These are phyloP conservation scores for Cynoglossus semilaevis DNA, from an alignment of 2,113 vertebrate genomes.

Conservation along the genomic window DNA sequence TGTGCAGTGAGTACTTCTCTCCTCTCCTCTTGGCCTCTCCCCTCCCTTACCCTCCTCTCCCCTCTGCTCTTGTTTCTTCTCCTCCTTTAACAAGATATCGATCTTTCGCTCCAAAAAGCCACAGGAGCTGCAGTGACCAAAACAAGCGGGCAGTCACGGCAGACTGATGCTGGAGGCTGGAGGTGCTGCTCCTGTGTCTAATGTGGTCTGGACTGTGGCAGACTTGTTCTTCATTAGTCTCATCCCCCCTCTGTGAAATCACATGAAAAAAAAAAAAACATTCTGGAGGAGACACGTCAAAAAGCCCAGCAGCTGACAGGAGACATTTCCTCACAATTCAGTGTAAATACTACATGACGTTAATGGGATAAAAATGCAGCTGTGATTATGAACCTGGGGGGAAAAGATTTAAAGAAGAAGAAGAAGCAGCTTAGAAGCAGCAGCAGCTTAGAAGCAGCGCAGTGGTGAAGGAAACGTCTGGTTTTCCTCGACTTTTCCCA, in stretches of 20 bases:
- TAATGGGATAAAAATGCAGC: too few relatives aligned
- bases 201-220: slow-evolving; percentile 48
- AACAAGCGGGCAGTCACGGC: background rate
- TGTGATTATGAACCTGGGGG: too few relatives aligned
- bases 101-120: background rate
- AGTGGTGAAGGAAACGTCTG: too few relatives aligned
- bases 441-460: too few relatives aligned
- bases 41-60: too few relatives aligned
- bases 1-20: background rate
- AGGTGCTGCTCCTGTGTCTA: slow-evolving; percentile 36
- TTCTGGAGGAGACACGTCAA: slow-evolving; percentile 25
- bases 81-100: background rate
- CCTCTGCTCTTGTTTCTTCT: background rate
- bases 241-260: slow-evolving; percentile 47
- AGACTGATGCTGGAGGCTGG: slow-evolving; percentile 32
- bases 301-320: slow-evolving; percentile 20
- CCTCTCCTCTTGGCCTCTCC: too few relatives aligned
- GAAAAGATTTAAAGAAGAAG: too few relatives aligned
- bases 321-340: background rate
- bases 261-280: slow-evolving; percentile 28
- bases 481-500: background rate
- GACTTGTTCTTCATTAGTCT: slow-evolving; percentile 40
- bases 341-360: background rate
- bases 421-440: too few relatives aligned
- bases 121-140: slow-evolving; percentile 5